A percentile compares a stretch with the other conserved stretches of the same genome.
Conservation (phyloP, 2,888 invertebrate genomes). For the Drosophila greeni region DNA sequence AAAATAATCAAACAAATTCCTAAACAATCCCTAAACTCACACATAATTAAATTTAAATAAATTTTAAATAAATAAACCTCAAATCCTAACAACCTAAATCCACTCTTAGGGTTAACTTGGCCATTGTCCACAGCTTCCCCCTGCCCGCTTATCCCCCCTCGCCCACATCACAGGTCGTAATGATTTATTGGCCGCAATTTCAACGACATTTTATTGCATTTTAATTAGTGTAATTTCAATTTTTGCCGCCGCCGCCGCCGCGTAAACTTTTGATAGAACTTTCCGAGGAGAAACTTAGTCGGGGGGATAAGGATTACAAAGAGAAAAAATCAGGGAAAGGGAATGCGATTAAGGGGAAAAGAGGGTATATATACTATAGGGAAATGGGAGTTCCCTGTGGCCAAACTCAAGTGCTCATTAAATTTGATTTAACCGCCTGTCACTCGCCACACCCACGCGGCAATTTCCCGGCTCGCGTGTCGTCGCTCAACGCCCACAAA, state of each 20-base stretch:
- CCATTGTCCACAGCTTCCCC: slow-evolving; percentile 21
- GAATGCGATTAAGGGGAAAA: slow-evolving; percentile 2
- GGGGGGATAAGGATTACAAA: background rate
- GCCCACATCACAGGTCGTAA: slow-evolving; percentile 50
- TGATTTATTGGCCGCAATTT: slow-evolving; percentile 72
- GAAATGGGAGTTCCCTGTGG: slow-evolving; percentile 8
- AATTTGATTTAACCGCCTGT: slow-evolving; percentile 55
- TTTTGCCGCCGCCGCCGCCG: slow-evolving; percentile 58
- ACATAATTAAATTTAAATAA: background rate
- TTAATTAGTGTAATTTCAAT: slow-evolving; percentile 78
- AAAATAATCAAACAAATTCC: too few relatives aligned
- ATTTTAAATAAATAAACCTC: background rate
- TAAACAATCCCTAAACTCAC: background rate
- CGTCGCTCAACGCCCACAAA: slow-evolving; percentile 62
- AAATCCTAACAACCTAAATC: background rate
- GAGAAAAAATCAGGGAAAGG: background rate
- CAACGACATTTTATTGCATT: slow-evolving; percentile 75
- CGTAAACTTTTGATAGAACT: slow-evolving; percentile 31
- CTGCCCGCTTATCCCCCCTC: slow-evolving; percentile 17
- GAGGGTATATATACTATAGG: background rate
- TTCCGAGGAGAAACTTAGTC: slow-evolving; percentile 6
- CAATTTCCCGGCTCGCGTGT: slow-evolving; percentile 59
- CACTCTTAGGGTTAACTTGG: slow-evolving; percentile 19
- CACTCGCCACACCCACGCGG: slow-evolving; percentile 60
- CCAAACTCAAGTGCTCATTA: slow-evolving; percentile 49